phyloP scores from a whole-genome alignment of 2,797 vertebrate genomes.

The Tachyglossus aculeatus region DNA sequence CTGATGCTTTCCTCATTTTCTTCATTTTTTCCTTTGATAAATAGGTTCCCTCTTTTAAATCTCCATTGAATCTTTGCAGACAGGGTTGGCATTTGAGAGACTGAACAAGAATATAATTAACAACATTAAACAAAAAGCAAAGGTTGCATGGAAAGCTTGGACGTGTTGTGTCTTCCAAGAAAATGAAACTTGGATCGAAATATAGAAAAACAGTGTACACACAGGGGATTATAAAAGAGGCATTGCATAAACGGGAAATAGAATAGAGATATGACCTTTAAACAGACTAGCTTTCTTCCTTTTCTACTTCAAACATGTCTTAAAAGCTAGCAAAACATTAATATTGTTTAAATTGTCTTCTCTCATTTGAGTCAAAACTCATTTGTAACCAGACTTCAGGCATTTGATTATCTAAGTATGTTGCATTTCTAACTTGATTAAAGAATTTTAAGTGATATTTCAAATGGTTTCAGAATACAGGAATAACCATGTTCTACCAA shows the following conservation, averaged over 20 bases:
- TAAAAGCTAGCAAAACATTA: conserved; percentile 9
- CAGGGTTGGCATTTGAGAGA: conserved; percentile 29
- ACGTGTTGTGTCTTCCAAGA: conserved; percentile 10
- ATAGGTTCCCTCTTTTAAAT: conserved; percentile 42
- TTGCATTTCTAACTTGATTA: conserved; percentile 52
- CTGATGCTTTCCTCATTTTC: conserved; percentile 61
- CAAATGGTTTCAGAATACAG: conserved; percentile 43
- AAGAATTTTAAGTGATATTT: conserved; percentile 50
- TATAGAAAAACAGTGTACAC: background rate
- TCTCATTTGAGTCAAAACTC: conserved; percentile 39
- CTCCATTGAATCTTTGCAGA: conserved; percentile 28
- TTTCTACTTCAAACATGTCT: conserved; percentile 31
- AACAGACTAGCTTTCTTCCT: conserved; percentile 39
- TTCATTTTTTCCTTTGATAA: conserved; percentile 58
- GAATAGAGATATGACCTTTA: conserved; percentile 44
- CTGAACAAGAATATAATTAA: conserved; percentile 48
- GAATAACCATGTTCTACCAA: conserved; percentile 49
- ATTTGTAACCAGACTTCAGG: conserved; percentile 28
- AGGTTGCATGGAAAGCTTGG: conserved; percentile 2
- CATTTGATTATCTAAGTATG: conserved; percentile 9
- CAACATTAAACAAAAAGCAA: conserved; percentile 39
- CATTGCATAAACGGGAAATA: background rate
- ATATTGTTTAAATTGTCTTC: conserved; percentile 36
- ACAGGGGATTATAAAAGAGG: conserved; percentile 2
- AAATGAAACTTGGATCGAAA: conserved; percentile 17